Evolutionary conservation across 2,113 vertebrate species (phyloP), one percentile per base, ranked within the genome.

Genomic region (Aix galericulata): DNA sequence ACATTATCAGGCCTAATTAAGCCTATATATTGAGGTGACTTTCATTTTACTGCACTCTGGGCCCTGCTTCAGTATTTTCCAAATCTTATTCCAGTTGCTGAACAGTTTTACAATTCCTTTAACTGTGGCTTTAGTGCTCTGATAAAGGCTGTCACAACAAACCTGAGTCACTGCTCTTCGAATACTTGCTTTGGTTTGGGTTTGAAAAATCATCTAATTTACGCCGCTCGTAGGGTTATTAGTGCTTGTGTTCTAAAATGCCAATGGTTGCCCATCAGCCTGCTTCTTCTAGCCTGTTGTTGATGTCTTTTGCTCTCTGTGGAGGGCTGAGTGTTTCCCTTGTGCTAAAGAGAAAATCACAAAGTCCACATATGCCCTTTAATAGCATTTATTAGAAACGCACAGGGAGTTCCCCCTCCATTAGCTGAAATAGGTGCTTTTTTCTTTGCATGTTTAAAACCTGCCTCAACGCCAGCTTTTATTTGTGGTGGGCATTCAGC

Each of bases 281-380:
- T 95, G 86, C 66, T 66, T 81, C 50, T 79, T 91, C 88, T 88
- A 94, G 92, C 83, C 77, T 0, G 0, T 50, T 94, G 58, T 64
- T 90, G 86, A 68, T 90, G 69, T 55, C 64, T 93, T 94, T 93
- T 88, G 38, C 69, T 69, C 58, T 88, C 86, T 82, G 74, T 58
- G 59, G 88, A 88, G 58, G 66, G 66, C 88, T 40, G 68, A 79
- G 27, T 73, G 55, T 85, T 93, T 91, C 71, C 44, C 96, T 92
- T 95, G 58, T 91, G 69, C 71, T 93, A 32, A 78, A 91, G 93
- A 77, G 86, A 93, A 91, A 92, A 96, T 73, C 46, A 62, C 74
- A 4, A 91, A 73, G 71, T 91, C 84, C 67, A 40, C 8, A 0
- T 60, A 69, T 23, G 29, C 2, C 8, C 67, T 85, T 91, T 91